These are phyloP conservation scores for Bhutanitis thaidina DNA, from an alignment of 2,888 invertebrate species.

Conservation along the genomic window DNA sequence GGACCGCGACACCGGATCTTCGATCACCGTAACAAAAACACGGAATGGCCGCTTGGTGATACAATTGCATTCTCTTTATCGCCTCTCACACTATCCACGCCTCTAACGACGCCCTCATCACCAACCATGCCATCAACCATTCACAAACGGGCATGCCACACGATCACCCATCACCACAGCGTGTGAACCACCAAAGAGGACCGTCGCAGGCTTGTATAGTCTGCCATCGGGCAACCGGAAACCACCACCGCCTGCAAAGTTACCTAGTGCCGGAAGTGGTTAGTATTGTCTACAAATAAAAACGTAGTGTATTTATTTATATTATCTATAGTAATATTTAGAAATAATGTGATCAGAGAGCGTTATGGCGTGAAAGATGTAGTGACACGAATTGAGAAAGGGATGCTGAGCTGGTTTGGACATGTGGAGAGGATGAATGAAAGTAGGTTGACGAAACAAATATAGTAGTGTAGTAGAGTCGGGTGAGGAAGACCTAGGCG, in stretches of 20 bases:
- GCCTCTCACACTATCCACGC: not conserved
- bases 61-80: not conserved
- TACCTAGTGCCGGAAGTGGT: constrained; percentile 53
- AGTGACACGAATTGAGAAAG: too few species aligned
- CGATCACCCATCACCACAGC: constrained; percentile 39
- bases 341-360: too few species aligned
- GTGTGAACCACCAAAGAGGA: constrained; percentile 58
- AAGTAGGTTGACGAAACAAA: too few species aligned
- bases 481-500: too few species aligned
- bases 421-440: too few species aligned
- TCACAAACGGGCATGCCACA: not conserved
- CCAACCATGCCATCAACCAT: not conserved
- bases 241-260: constrained; percentile 65
- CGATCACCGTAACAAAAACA: constrained; percentile 9
- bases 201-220: constrained; percentile 56
- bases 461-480: too few species aligned
- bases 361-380: too few species aligned
- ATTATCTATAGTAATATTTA: too few species aligned
- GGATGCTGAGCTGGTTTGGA: too few species aligned
- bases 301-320: constrained; percentile 40
- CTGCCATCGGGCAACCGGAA: constrained; percentile 57
- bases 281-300: constrained; percentile 32
- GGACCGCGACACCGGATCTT: constrained; percentile 20
- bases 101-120: not conserved
- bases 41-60: not conserved